Evolutionary conservation across 2,113 vertebrate genomes (phyloP).

Genomic region (Cochlearius cochlearius): DNA sequence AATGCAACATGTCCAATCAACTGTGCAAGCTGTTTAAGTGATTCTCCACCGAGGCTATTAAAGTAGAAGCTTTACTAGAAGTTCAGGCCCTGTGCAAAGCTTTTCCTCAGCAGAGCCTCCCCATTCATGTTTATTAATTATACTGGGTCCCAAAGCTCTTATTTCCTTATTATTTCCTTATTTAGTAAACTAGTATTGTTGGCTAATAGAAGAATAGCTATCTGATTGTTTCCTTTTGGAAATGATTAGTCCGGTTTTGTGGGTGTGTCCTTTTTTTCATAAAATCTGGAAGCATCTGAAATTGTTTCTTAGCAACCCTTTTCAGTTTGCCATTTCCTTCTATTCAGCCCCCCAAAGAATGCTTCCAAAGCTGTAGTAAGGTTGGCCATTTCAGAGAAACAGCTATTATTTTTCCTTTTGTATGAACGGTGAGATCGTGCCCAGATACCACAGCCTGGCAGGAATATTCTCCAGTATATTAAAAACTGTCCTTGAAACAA

Average conservation of each 20-base stretch:
- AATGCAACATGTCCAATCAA: neutral
- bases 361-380: neutral
- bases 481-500: constrained; percentile 16
- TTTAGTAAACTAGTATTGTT: neutral
- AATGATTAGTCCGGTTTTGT: neutral
- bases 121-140: neutral
- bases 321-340: neutral
- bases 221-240: neutral
- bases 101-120: neutral
- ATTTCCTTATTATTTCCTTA: neutral
- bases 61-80: neutral
- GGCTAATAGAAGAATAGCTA: neutral
- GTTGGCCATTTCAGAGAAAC: neutral
- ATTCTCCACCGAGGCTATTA: neutral
- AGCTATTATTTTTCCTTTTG: neutral
- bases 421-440: neutral
- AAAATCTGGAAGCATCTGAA: neutral
- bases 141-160: neutral
- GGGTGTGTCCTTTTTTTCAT: neutral
- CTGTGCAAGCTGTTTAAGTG: neutral
- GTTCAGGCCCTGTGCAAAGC: neutral
- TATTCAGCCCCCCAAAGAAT: neutral
- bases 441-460: neutral
- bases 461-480: neutral
- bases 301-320: constrained; percentile 48